A percentile compares a stretch with the other conserved stretches of the same genome.
Evolutionary conservation across 2,113 vertebrate species (phyloP).

Genomic region (Gnathochromis pfefferi): DNA sequence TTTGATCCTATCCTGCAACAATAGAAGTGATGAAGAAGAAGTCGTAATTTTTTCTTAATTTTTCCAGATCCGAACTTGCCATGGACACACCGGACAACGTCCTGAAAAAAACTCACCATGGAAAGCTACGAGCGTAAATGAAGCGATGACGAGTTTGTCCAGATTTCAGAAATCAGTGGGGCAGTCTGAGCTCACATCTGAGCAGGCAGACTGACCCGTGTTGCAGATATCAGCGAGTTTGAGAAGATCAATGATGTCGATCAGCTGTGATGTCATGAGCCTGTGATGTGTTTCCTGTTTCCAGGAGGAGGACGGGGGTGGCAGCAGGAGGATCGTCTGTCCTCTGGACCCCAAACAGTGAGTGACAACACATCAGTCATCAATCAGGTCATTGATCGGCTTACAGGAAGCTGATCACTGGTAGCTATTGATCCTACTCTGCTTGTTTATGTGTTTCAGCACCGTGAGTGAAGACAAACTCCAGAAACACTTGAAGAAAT

Average conservation of each 20-base stretch:
- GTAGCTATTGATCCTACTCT: neutral
- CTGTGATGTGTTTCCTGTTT: constrained; percentile 9
- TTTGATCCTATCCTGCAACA: neutral
- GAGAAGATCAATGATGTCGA: neutral
- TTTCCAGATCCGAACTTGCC: neutral
- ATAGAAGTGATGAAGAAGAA: neutral
- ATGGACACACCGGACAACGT: neutral
- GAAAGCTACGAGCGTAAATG: neutral
- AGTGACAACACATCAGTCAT: constrained; percentile 41
- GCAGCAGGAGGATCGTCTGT: constrained; percentile 78
- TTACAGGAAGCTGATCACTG: neutral
- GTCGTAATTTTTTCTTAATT: accelerated
- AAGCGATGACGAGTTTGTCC: neutral
- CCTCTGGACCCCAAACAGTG: constrained; percentile 96
- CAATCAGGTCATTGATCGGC: neutral
- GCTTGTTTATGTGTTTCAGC: constrained; percentile 52
- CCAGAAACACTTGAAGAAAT: constrained; percentile 89
- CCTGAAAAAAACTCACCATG: neutral
- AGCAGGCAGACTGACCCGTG: neutral
- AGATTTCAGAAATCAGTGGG: neutral
- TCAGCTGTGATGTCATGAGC: neutral
- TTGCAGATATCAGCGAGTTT: neutral
- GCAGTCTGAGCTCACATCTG: neutral
- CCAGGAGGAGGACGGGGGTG: constrained; percentile 64
- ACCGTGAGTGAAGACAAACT: constrained; percentile 88